A percentile compares a stretch with the other conserved stretches of the same genome.
Evolutionary conservation across 2,797 vertebrate species (phyloP).

Genomic region (Caiman crocodilus): DNA sequence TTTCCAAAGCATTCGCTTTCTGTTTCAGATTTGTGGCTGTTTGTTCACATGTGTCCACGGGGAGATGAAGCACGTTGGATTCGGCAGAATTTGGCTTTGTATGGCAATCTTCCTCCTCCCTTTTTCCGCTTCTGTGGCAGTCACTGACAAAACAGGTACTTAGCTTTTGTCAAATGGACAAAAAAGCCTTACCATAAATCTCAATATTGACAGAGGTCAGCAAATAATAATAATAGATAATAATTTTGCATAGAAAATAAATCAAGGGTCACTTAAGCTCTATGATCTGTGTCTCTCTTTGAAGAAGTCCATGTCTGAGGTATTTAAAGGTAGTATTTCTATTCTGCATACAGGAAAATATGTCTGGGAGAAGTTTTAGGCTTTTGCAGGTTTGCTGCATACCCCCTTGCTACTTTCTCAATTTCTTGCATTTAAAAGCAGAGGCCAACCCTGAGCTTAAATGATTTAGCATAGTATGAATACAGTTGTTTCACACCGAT

Average conservation of each 20-base stretch:
- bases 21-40: slow-evolving; percentile 83
- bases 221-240: neutral
- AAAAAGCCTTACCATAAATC: neutral
- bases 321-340: slow-evolving; percentile 28
- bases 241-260: neutral
- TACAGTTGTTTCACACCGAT: neutral
- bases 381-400: neutral
- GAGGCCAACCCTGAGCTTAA: neutral
- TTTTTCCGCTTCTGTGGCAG: slow-evolving; percentile 83
- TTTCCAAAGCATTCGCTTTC: slow-evolving; percentile 35
- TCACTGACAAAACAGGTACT: slow-evolving; percentile 90
- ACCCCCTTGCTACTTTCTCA: slow-evolving; percentile 1
- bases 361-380: neutral
- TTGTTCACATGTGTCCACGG: slow-evolving; percentile 82
- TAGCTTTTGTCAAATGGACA: neutral
- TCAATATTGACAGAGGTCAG: neutral
- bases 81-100: slow-evolving; percentile 88
- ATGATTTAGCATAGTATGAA: neutral
- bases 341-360: slow-evolving; percentile 1
- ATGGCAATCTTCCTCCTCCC: slow-evolving; percentile 79
- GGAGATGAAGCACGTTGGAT: slow-evolving; percentile 87
- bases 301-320: neutral
- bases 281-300: neutral
- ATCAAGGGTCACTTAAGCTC: neutral
- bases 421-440: neutral